phyloP scores from a whole-genome alignment of 2,113 vertebrate genomes.

The Mesoclemmys tuberculata region DNA sequence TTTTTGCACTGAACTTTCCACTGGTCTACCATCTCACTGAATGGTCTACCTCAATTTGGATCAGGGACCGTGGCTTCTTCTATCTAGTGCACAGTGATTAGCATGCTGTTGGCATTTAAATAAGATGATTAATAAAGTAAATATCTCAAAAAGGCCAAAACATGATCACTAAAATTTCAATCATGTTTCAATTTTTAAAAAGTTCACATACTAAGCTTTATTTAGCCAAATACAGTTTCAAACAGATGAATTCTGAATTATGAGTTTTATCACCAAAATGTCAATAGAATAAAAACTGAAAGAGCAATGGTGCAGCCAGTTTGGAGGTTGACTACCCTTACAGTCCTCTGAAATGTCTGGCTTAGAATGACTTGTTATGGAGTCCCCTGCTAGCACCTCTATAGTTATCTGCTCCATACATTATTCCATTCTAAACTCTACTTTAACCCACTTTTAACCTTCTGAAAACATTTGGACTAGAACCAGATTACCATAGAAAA shows the following conservation, averaged over 20 bases:
- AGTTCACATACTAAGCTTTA: conserved; percentile 68
- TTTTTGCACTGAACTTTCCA: neutral
- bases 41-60: neutral
- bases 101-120: neutral
- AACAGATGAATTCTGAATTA: conserved; percentile 37
- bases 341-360: conserved; percentile 54
- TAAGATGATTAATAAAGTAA: conserved; percentile 55
- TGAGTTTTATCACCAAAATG: conserved; percentile 49
- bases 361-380: conserved; percentile 56
- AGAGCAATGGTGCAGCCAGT: conserved; percentile 34
- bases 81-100: neutral
- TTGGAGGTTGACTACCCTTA: conserved; percentile 49
- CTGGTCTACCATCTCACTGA: neutral
- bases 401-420: conserved; percentile 65
- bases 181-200: conserved; percentile 57
- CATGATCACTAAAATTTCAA: conserved; percentile 48
- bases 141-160: conserved; percentile 36
- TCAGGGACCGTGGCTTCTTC: neutral
- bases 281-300: neutral
- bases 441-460: conserved; percentile 72
- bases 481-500: conserved; percentile 63
- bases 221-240: conserved; percentile 40
- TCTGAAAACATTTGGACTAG: conserved; percentile 32
- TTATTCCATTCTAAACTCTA: conserved; percentile 62
- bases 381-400: conserved; percentile 63